Evolutionary conservation across 1,140 invertebrate genomes (phyloP), one percentile per base, ranked within the genome.

Genomic region (Drosophila bocqueti): DNA sequence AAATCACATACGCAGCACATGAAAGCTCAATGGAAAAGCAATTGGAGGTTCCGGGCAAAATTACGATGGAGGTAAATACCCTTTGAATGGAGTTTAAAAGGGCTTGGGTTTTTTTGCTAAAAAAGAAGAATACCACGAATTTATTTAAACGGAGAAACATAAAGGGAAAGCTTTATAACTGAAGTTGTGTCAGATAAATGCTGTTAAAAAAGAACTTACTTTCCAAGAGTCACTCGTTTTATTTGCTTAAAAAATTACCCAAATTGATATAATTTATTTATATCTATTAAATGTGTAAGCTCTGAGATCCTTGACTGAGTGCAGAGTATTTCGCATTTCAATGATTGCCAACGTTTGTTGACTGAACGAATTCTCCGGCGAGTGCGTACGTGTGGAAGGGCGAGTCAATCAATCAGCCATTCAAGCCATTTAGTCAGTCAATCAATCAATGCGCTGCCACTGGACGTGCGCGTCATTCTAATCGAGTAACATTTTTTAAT

Each of bases 351-450:
- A 36, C 2, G 21, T 36, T 50, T 31, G 45, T 50, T 67, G 36
- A 60, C 38, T 34, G 16, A 68, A 50, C 38, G 38, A 40, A 43
- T 66, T 34, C 36, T 49, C 9, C 62, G 10, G 42, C 45, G 58
- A 45, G 67, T 85, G 82, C 45, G 73, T 85, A 66, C 69, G 79
- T 57, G 66, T 73, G 64, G 61, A 50, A 57, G 68, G 65, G 67
- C 43, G 59, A 90, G 84, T 89, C 84, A 89, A 89, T 89, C 84
- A 89, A 90, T 89, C 84, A 79, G 85, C 46, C 81, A 89, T 89
- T 89, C 84, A 79, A 83, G 85, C 81, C 81, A 89, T 84, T 90
- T 84, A 89, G 84, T 90, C 81, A 89, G 84, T 89, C 85, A 63
- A 89, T 89, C 84, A 89, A 90, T 89, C 84, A 89, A 84, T 73